Evolutionary conservation across 2,113 vertebrate genomes (phyloP), one percentile per base, ranked within the genome.

Genomic region (Lasiurus cinereus): DNA sequence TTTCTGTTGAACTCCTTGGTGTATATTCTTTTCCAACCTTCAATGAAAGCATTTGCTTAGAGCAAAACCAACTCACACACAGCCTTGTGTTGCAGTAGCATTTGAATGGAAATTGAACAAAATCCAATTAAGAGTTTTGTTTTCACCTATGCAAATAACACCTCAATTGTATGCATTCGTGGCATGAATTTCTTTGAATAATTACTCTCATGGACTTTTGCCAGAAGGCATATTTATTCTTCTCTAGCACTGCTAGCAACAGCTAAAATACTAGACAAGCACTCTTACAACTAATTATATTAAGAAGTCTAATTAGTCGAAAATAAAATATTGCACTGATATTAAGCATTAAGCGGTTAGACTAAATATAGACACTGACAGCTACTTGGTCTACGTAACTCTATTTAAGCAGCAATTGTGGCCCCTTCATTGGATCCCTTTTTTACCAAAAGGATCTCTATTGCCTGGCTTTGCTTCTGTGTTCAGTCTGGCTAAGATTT

Each of bases 241-340:
- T 79, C 88, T 22, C 52, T 16, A 52, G 62, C 62, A 80, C 56
- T 94, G 84, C 56, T 39, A 91, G 77, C 31, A 94, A 70, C 27
- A 84, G n/a, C 78, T 97, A 76, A 95, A 90, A 91, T 85, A 66
- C 80, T 82, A 94, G 92, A 94, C 83, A 90, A 95, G 64, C 36
- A 93, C 66, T 72, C 92, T 93, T 77, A 90, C 16, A 90, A 79
- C 46, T 94, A 91, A 93, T 90, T 95, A 88, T 84, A 94, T 96
- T 87, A 91, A 94, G 85, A 90, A 76, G 46, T 88, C 66, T 96
- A 97, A 97, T 95, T 97, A 94, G 90, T 77, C 90, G 48, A 52
- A 93, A 94, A 94, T 90, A 85, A 95, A 91, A 93, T 93, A 93
- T 95, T 96, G 90, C 22, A 69, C n/a, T 80, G 83, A 39, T 80